Evolutionary conservation across 2,113 vertebrate species (phyloP).

Genomic region (Irena cyanogastra): DNA sequence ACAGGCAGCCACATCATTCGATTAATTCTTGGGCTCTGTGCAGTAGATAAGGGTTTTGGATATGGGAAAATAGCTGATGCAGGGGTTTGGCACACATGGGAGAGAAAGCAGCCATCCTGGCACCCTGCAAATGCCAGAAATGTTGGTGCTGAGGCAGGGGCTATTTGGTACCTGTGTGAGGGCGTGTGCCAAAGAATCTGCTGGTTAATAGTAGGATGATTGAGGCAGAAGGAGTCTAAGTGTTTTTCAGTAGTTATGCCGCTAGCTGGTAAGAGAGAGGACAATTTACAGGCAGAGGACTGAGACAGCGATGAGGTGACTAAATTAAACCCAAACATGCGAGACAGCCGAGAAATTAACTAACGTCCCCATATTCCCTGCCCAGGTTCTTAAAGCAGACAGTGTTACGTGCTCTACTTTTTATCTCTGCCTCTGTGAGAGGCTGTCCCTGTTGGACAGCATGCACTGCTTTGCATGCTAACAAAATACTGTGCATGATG

Average conservation of each 20-base stretch:
- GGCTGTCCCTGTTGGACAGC: background rate
- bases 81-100: rapidly evolving
- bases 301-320: background rate
- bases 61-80: background rate
- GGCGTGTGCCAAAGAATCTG: background rate
- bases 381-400: background rate
- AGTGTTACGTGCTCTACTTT: rapidly evolving
- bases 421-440: background rate
- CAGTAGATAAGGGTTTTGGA: background rate
- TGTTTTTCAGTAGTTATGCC: background rate
- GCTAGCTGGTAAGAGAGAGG: background rate
- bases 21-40: background rate
- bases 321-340: background rate
- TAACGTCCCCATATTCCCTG: background rate
- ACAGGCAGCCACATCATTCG: background rate
- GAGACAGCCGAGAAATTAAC: background rate
- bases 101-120: background rate
- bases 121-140: background rate
- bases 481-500: background rate
- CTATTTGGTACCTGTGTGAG: background rate
- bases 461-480: background rate
- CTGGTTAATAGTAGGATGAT: background rate
- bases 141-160: background rate
- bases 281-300: background rate
- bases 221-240: background rate